Percentiles rank a stretch among this genome's conserved stretches.
Conservation (phyloP, 1,140 invertebrate species). For the Drosophila bocki region DNA sequence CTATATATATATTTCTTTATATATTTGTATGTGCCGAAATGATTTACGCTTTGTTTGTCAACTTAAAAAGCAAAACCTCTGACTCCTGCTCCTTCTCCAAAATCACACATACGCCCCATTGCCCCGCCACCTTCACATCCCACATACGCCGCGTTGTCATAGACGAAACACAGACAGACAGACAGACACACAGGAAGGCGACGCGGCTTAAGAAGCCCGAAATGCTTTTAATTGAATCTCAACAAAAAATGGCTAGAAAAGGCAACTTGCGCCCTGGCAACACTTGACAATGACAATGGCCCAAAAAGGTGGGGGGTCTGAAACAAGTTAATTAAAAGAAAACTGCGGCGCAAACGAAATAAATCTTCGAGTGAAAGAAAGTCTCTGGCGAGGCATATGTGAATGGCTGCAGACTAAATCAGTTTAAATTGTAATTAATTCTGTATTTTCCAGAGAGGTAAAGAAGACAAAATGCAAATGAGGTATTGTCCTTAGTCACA, state of each 20-base stretch:
- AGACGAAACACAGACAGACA: conserved; percentile 33
- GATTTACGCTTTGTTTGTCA: conserved; percentile 83
- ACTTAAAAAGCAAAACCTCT: conserved; percentile 76
- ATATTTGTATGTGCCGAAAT: conserved; percentile 76
- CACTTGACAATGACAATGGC: conserved; percentile 78
- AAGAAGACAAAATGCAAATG: neutral
- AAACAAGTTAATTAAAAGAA: conserved; percentile 82
- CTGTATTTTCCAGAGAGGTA: conserved; percentile 26
- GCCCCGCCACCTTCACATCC: conserved; percentile 27
- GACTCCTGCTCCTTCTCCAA: conserved; percentile 7
- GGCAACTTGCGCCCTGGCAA: conserved; percentile 60
- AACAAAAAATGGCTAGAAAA: conserved; percentile 35
- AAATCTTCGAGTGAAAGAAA: conserved; percentile 54
- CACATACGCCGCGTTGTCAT: conserved; percentile 77
- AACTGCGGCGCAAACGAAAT: conserved; percentile 78
- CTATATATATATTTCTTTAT: neutral
- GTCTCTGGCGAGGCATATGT: neutral
- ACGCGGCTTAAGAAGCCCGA: conserved; percentile 43
- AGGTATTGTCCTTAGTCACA: neutral
- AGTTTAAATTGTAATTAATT: conserved; percentile 78
- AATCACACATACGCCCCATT: conserved; percentile 55
- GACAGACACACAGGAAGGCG: conserved; percentile 24
- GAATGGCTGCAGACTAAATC: conserved; percentile 41
- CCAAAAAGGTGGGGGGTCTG: conserved; percentile 13
- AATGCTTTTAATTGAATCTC: conserved; percentile 80